Evolutionary conservation across 2,113 vertebrate genomes (phyloP), one percentile per base, ranked within the genome.

Genomic region (Cervus canadensis): DNA sequence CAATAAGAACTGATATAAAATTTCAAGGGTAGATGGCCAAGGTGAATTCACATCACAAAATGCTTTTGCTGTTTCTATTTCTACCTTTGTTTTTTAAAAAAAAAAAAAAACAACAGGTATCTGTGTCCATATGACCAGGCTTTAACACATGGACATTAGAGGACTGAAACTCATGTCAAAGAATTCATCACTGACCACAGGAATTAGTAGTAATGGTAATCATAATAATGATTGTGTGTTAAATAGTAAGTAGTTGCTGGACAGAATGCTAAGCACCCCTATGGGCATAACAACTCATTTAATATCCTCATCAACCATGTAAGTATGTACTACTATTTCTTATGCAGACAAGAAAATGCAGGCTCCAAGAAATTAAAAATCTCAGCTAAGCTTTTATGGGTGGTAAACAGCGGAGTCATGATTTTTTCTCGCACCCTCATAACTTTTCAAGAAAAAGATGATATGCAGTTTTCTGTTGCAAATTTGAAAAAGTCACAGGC

Each of bases 361-460:
- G 40, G 9, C 82, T 90, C 60, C 48, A 33, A 91, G 56, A 89
- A 94, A 95, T 90, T n/a, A 50, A 94, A 94, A 86, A 57, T 91
- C 81, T 96, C 64, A 92, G 86, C 93, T 91, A 86, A 96, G 88
- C 36, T 90, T 95, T 97, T 91, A 54, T 67, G 40, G 33, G 62
- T 62, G 62, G 87, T 89, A 93, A 94, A 96, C 6, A 83, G 85
- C 85, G 62, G 52, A 97, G 82, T 94, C 91, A 97, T 95, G 91
- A 87, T 91, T 97, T 97, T 97, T 97, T 36, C 36, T 92, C 30
- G 19, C 87, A 84, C 48, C 60, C 48, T 52, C 13, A 36, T 43
- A 94, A 91, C 90, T 94, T 94, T 86, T 40, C 19, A 96, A 94
- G 94, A 74, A 94, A 89, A 98, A 64, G 78, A 96, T 92, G 64